phyloP scores from a whole-genome alignment of 2,888 invertebrate genomes.

The Meandrusa payeni region DNA sequence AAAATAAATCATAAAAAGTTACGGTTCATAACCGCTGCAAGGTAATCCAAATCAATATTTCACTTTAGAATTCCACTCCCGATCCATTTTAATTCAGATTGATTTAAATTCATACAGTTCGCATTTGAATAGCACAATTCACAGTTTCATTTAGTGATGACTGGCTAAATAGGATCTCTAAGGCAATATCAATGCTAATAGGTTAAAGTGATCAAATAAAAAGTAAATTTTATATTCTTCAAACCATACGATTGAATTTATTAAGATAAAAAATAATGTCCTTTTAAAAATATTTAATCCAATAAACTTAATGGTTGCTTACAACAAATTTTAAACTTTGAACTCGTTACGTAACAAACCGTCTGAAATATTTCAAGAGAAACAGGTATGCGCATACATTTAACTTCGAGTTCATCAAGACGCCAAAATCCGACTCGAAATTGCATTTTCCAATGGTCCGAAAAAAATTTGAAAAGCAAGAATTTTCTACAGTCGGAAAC shows the following conservation, averaged over 20 bases:
- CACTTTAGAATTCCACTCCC: slow-evolving; percentile 26
- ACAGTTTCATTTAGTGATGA: slow-evolving; percentile 37
- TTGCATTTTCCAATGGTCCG: slow-evolving; percentile 37
- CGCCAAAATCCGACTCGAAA: slow-evolving; percentile 32
- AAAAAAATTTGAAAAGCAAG: slow-evolving; percentile 35
- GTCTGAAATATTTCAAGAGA: slow-evolving; percentile 2
- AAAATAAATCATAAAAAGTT: slow-evolving; percentile 25
- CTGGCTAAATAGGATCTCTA: slow-evolving; percentile 21
- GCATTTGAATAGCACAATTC: slow-evolving; percentile 38
- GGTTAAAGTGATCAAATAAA: slow-evolving; percentile 10
- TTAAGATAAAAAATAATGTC: no score
- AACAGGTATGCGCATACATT: slow-evolving; percentile 6
- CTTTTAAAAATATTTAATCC: no score
- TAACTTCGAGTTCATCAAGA: slow-evolving; percentile 18
- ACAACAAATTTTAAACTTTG: no score
- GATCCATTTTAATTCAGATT: slow-evolving; percentile 46
- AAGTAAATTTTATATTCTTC: no score
- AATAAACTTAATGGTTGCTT: no score
- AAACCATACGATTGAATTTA: no score
- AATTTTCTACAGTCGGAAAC: slow-evolving; percentile 35
- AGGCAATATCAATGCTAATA: slow-evolving; percentile 19
- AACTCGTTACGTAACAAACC: no score
- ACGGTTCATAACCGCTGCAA: slow-evolving; percentile 18
- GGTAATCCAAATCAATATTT: slow-evolving; percentile 30
- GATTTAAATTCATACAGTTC: slow-evolving; percentile 50